Base-by-base conservation (phyloP, 2,797 vertebrate genomes). In the Gastrophryne carolinensis region DNA sequence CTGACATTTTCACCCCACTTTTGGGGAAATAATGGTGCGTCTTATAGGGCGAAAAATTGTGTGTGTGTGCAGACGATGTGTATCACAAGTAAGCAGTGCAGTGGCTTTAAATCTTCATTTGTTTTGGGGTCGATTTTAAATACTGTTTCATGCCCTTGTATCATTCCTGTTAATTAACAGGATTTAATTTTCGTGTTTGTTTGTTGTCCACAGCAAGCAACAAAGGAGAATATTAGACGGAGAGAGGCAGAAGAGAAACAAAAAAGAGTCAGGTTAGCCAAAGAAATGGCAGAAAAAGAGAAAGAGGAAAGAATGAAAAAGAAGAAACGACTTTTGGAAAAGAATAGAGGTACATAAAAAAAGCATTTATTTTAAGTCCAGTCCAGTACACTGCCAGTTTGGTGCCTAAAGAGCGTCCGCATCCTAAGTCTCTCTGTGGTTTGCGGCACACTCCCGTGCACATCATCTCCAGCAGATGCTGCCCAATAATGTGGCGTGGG, bases 211-310 rank as follows among this genome's bases (percentile, higher is more conserved):
- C 84, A 99, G 96, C 95, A 96, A 96, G 96, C 94, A 47, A 79
- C 93, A 77, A 97, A 95, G 86, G 96, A 99, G 82, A 99, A 98
- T 81, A 73, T 85, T 47, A 93, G 82, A 87, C 91, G 79, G 83
- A 90, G 89, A 65, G 97, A 99, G 89, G 86, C 87, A 1, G 95
- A 95, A 81, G 97, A 98, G 88, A 99, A 96, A 83, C 93, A 95
- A 85, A 93, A 89, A 78, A 91, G 92, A 85, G 95, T 92, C 7
- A 92, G 83, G 82, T 89, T 92, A 58, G 96, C 95, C 19, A 96
- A 94, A 86, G 96, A 98, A 87, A 94, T 96, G 82, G 94, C 95
- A 56, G 95, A 97, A 85, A 93, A 91, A 68, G 96, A 98, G 87
- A 96, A 93, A 86, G 84, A 86, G 68, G 95, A 97, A 82, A 91